Base-by-base conservation (phyloP, 2,797 vertebrate genomes). In the Halcyon smyrnensis region DNA sequence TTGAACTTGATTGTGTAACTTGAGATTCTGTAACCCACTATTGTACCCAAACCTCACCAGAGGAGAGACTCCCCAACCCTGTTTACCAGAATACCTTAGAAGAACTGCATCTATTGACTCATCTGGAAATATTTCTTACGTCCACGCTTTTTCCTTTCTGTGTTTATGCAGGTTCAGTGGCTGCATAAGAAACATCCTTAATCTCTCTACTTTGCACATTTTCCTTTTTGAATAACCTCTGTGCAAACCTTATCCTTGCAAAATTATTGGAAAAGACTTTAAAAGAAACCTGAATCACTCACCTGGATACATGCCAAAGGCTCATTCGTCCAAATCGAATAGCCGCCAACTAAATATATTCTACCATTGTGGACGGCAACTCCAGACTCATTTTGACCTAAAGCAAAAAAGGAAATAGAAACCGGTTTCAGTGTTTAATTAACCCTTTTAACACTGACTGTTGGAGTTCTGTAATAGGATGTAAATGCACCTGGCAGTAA, bases 241-340 rank as follows among this genome's bases (percentile, higher is more conserved):
- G 21, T 90, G 84, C 87, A 84, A 80, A 97, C 94, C 3, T 39
- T 91, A 87, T 62, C 91, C 77, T 96, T 91, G 68, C 60, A 91
- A 95, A 97, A 83, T 94, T 78, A 77, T 50, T 87, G 69, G 83
- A 82, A 87, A 70, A 91, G 56, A 95, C 92, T 97, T 97, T 87
- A 96, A 97, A 97, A 94, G 84, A 89, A 96, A 93, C 76, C 73
- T 87, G 59, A 85, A 84, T 94, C 46, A 75, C 98, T 98, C 97
- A 99, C 99, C 99, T 99, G 99, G 98, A 99, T 99, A 98, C 99
- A 99, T 39, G 99, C 99, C 97, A 99, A 98, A 84, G 99, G 99
- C 98, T 99, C 99, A 85, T 99, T 99, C 97, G 99, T 99, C 99
- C 99, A 99, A 98, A 99, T 99, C 23, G 99, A 99, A 97, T 99